Base-by-base conservation (phyloP, 1,140 invertebrate species). In the Laupala kohalensis region DNA sequence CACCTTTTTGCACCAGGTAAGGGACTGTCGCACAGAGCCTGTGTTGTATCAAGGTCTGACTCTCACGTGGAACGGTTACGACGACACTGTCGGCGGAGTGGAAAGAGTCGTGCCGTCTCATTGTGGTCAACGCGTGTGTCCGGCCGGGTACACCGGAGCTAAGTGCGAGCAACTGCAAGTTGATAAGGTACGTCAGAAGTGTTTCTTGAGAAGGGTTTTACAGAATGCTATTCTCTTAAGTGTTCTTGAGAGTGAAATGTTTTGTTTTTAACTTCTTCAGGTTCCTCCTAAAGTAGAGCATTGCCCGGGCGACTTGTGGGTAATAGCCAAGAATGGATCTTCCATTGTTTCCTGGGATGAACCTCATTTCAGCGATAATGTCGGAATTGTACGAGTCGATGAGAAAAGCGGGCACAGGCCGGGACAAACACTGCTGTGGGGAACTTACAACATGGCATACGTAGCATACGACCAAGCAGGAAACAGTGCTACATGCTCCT, bases 291-390 rank as follows among this genome's bases (percentile, higher is more conserved):
- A 88, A 75, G 89, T 95, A 0, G 90, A 95, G 75, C 88, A 93
- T 76, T 97, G 95, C 75, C 95, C 96, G 13, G 92, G 93, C 28
- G 94, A 96, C 81, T 83, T 97, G 30, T 97, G 94, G 93, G 91
- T 97, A 0, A 93, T 96, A 74, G 93, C 94, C 3, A 91, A 91
- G 76, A 95, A 96, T 76, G 94, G 93, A 71, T 94, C 94, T 0
- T 90, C 94, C 0, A 87, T 94, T 72, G 94, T 98, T 0, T 89
- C 86, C n/a, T 98, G 95, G 96, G 92, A 96, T 78, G 93, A 96
- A 75, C 96, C 96, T 0, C 87, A 89, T 74, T 97, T 97, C 78
- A 90, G 87, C 72, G 94, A 96, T 76, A 95, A 96, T 77, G 88
- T 95, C 29, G 91, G 88, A 3, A 86, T 95, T 25, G 85, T 86